A percentile compares a stretch with the other conserved stretches of the same genome.
Conservation (phyloP, 2,113 vertebrate genomes). For the Arenaria interpres region DNA sequence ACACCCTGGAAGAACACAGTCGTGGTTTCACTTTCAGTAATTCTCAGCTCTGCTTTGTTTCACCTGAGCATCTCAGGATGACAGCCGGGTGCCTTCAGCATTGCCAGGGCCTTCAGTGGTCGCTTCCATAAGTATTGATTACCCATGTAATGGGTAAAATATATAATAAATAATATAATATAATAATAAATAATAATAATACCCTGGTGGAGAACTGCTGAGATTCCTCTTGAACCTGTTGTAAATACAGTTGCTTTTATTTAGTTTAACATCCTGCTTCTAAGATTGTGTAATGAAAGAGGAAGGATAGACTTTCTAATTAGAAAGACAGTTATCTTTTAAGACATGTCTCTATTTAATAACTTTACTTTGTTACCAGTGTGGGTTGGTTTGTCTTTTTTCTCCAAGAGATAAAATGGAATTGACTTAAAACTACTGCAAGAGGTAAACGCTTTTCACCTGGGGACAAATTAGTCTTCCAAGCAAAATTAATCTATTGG, state of each 20-base stretch:
- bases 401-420: neutral
- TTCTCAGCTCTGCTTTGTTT: neutral
- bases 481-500: conserved; percentile 9
- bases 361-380: neutral
- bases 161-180: no score
- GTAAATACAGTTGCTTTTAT: neutral
- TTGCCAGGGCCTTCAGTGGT: neutral
- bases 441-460: neutral
- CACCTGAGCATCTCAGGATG: neutral
- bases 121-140: neutral
- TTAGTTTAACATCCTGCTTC: neutral
- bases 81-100: neutral
- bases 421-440: neutral
- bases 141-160: no score
- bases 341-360: neutral
- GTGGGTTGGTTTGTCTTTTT: neutral
- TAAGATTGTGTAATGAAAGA: neutral
- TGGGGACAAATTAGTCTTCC: neutral
- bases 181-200: no score
- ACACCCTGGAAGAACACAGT: neutral
- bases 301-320: neutral
- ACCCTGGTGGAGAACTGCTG: neutral
- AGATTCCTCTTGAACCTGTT: neutral
- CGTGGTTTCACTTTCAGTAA: neutral
- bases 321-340: neutral